Percentiles rank a stretch among this genome's conserved stretches.
These are phyloP conservation scores for Drosophila nasuta DNA, from an alignment of 1,140 invertebrate species.

Conservation along the genomic window DNA sequence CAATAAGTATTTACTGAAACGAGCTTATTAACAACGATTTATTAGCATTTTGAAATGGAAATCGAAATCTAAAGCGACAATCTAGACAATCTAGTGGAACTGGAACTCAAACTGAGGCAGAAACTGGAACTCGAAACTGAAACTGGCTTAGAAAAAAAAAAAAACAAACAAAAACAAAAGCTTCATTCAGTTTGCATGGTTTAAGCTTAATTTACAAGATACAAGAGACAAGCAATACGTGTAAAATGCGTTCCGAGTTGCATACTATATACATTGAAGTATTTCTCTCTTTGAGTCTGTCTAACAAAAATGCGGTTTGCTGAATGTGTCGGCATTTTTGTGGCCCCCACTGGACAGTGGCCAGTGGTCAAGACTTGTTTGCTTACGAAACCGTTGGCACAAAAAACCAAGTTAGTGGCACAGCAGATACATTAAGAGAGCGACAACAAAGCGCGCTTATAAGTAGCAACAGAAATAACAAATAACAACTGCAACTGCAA, in stretches of 20 bases:
- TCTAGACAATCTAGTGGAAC: slow-evolving; percentile 53
- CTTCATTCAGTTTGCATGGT: slow-evolving; percentile 54
- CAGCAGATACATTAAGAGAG: slow-evolving; percentile 28
- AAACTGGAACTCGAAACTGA: slow-evolving; percentile 12
- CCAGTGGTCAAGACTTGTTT: slow-evolving; percentile 42
- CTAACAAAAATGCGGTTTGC: slow-evolving; percentile 41
- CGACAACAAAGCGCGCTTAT: slow-evolving; percentile 9
- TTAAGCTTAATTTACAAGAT: slow-evolving; percentile 42
- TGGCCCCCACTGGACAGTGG: slow-evolving; percentile 10
- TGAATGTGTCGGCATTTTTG: slow-evolving; percentile 47
- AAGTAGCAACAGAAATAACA: slow-evolving; percentile 23
- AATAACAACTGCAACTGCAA: slow-evolving; percentile 12
- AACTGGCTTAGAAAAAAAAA: slow-evolving; percentile 10
- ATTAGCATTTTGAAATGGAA: slow-evolving; percentile 68
- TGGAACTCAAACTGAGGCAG: slow-evolving; percentile 22
- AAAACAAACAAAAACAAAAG: slow-evolving; percentile 21
- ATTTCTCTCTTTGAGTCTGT: slow-evolving; percentile 26
- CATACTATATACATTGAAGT: slow-evolving; percentile 14
- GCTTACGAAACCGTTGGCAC: slow-evolving; percentile 42
- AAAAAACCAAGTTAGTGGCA: slow-evolving; percentile 49
- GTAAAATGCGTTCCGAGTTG: slow-evolving; percentile 65
- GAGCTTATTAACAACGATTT: slow-evolving; percentile 67
- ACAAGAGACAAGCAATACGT: slow-evolving; percentile 40
- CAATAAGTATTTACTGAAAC: slow-evolving; percentile 60
- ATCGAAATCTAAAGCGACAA: slow-evolving; percentile 76